These are phyloP conservation scores for Nomada hirtipes DNA, from an alignment of 2,888 invertebrate species.

Conservation along the genomic window DNA sequence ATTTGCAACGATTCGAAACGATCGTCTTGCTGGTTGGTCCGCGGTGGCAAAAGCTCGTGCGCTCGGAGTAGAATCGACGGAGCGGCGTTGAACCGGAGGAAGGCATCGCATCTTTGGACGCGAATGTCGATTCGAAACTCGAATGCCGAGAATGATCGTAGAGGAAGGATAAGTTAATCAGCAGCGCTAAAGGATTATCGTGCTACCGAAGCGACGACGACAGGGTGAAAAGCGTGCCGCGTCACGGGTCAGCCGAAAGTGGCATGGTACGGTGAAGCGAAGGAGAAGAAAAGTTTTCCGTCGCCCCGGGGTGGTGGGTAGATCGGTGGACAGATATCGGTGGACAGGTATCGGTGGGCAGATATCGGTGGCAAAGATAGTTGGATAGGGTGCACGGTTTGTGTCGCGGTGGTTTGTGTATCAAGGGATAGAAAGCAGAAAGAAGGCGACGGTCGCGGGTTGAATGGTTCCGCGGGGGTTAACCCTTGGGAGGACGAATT, in stretches of 20 bases:
- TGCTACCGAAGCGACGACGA: background rate
- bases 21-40: background rate
- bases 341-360: too few relatives aligned
- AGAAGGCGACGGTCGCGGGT: slow-evolving; percentile 67
- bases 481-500: slow-evolving; percentile 78
- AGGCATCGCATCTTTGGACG: background rate
- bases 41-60: background rate
- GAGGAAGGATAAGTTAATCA: background rate
- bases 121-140: background rate
- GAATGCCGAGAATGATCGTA: slow-evolving; percentile 24
- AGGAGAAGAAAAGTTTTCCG: too few relatives aligned
- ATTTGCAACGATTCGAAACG: background rate
- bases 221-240: too few relatives aligned
- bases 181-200: background rate
- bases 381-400: too few relatives aligned
- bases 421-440: background rate
- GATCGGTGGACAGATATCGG: too few relatives aligned
- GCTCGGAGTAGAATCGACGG: background rate
- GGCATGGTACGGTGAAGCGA: too few relatives aligned
- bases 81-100: background rate
- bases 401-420: background rate
- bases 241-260: too few relatives aligned
- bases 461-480: slow-evolving; percentile 83
- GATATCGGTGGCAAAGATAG: too few relatives aligned
- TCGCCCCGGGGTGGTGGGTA: too few relatives aligned